Base-by-base conservation (phyloP, 2,797 vertebrate genomes). In the Aulostomus chinensis region DNA sequence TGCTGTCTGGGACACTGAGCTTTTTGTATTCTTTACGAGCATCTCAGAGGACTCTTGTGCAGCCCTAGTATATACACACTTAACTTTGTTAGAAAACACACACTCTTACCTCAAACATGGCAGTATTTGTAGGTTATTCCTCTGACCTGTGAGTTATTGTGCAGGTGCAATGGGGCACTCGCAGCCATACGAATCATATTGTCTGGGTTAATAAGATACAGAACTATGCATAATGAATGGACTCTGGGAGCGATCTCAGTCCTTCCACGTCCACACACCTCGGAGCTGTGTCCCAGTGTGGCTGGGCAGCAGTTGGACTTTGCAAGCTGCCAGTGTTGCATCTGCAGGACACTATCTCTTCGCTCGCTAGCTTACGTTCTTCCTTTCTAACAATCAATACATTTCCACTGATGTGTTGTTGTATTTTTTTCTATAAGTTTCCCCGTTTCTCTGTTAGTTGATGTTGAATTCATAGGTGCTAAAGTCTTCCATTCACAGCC, bases 271-370 rank as follows among this genome's bases (percentile, higher is more conserved):
- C 65, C 76, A 53, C 74, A 49, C 55, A 32, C 50, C 56, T n/a
- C 36, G 35, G 53, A 55, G 74, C 66, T 65, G 57, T 22, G 58
- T 50, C 58, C 56, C 48, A 54, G 69, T 70, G 74, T 79, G 55
- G 4, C 39, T 35, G 20, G 35, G 60, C 78, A 72, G 74, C 66
- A 54, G 75, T 43, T 50, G 60, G 59, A 74, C 74, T 84, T 82
- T 82, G 79, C 78, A 86, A 80, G 68, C 78, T 61, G 78, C 49
- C 45, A 64, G 67, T 69, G 80, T 81, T 60, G 53, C 48, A 26
- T 72, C 78, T 81, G 74, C 66, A 71, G 70, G 47, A 79, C 68
- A 67, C 65, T 69, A 59, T 60, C 57, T 64, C 48, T 69, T 66
- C 25, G 18, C 42, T 41, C 42, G 26, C 21, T 51, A 25, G 6